phyloP scores from a whole-genome alignment of 2,113 vertebrate species.

The Sebastes fasciatus region DNA sequence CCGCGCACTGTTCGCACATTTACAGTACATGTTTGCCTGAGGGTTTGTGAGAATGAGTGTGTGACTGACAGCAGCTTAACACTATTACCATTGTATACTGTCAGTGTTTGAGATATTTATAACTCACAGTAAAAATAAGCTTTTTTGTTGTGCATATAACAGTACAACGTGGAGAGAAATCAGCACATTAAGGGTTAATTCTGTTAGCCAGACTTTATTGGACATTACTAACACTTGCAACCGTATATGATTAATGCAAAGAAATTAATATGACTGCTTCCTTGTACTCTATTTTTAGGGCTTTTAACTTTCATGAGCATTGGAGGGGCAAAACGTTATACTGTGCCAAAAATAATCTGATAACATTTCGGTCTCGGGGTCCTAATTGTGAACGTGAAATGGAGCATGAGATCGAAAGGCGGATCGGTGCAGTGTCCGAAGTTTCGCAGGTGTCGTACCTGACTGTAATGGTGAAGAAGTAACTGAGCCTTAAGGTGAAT shows the following conservation, averaged over 20 bases:
- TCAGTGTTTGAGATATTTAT: conserved; percentile 1
- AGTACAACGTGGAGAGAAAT: not conserved
- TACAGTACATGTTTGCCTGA: not conserved
- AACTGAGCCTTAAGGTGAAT: not conserved
- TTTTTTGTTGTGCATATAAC: not conserved
- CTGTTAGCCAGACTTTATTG: not conserved
- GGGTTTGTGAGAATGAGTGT: conserved; percentile 27
- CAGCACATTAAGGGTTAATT: not conserved
- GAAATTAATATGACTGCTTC: not conserved
- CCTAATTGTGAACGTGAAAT: not conserved
- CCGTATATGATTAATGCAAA: not conserved
- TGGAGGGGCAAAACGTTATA: not conserved
- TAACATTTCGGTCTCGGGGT: not conserved
- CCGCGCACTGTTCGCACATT: conserved; percentile 6
- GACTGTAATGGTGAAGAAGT: not conserved
- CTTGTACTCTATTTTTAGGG: not conserved
- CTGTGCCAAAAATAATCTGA: not conserved
- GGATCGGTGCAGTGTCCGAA: not conserved
- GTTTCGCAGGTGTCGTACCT: not conserved
- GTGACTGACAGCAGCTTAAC: conserved; percentile 17
- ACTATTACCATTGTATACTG: not conserved
- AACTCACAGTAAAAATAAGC: not conserved
- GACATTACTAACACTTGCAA: not conserved
- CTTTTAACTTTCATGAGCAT: not conserved
- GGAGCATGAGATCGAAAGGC: not conserved